Evolutionary conservation across 2,797 vertebrate genomes (phyloP), one percentile per base, ranked within the genome.

Genomic region (Manis pentadactyla): DNA sequence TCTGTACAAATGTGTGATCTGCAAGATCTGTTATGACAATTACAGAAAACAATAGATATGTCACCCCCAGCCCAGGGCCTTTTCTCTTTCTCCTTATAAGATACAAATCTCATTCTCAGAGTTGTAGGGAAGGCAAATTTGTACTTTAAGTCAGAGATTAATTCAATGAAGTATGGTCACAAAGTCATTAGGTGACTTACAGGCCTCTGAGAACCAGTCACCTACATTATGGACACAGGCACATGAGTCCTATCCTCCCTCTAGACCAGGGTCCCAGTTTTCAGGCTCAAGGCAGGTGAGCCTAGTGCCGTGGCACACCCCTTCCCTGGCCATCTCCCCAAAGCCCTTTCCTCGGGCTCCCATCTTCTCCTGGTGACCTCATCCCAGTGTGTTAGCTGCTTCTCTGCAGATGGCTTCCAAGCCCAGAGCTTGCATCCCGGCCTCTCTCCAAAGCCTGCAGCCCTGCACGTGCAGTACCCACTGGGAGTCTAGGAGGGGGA

Each of bases 251-350:
- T 31, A 0, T 15, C 21, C 75, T 29, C 4, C 1, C 29, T n/a
- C 61, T 27, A 1, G 39, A 66, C 21, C 59, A 0, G 14, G 51
- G 27, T 34, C 53, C 19, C 18, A 17, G 69, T 10, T 14, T 14
- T 15, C 4, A 2, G 46, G 64, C 61, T 29, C 55, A n/a, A 0
- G 21, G 2, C 6, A 37, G 46, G 68, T 5, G 25, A 57, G 27
- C 3, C 0, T 5, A 23, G 1, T 15, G 19, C 4, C 1, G 8
- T 3, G 8, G 34, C 19, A 14, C 8, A 1, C 25, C 15, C 15
- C 83, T 13, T 46, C 66, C 34, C 19, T 3, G 2, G 5, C 17
- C 11, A 0, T 23, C 31, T 29, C 6, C 14, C n/a, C 7, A 4
- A 2, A 4, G 17, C 14, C 15, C 59, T 42, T 39, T 64, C 31